Conservation (phyloP, 2,797 vertebrate genomes). For the Clarias laeviceps region DNA sequence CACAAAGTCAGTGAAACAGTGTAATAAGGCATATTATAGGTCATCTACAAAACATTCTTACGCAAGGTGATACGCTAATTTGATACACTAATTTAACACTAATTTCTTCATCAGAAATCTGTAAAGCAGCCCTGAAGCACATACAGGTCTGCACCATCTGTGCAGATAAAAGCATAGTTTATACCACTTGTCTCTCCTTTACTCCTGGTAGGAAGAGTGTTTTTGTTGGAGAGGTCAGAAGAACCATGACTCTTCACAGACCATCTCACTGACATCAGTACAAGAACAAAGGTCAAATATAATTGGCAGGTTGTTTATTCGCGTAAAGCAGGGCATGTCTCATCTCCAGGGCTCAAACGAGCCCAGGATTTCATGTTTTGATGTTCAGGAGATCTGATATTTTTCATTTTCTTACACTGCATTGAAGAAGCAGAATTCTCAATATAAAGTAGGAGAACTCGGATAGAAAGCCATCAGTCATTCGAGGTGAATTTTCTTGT, state of each 20-base stretch:
- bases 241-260: conserved; percentile 37
- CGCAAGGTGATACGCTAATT: neutral
- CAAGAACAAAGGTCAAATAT: conserved; percentile 45
- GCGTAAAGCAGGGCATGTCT: conserved; percentile 23
- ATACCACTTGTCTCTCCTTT: conserved; percentile 6
- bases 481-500: neutral
- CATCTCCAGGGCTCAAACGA: conserved; percentile 8
- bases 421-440: neutral
- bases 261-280: conserved; percentile 36
- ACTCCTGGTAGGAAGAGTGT: neutral
- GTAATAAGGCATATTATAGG: neutral
- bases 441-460: neutral
- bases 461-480: conserved; percentile 6
- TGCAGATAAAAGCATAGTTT: conserved; percentile 21
- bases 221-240: conserved; percentile 14
- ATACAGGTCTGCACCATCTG: conserved; percentile 9
- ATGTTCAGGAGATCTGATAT: neutral
- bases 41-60: neutral
- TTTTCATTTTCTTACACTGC: neutral
- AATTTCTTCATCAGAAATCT: conserved; percentile 16
- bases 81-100: too few species aligned
- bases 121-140: neutral
- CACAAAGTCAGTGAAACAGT: neutral
- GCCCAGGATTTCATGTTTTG: neutral
- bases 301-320: conserved; percentile 36